Percentiles rank a stretch among this genome's conserved stretches.
Conservation (phyloP, 1,140 invertebrate genomes). For the Drosophila parabipectinata region DNA sequence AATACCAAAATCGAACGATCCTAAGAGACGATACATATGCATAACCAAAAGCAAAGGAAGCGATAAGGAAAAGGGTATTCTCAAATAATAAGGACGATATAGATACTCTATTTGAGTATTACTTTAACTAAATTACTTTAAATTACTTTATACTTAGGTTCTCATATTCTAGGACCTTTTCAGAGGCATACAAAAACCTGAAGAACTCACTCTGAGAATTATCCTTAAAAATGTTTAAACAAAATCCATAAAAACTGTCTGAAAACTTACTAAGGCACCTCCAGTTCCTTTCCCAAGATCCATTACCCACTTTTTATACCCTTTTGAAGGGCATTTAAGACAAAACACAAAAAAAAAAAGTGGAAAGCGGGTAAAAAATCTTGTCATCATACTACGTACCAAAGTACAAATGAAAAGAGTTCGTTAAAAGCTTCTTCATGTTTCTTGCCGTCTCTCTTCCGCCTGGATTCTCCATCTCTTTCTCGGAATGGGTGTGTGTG, state of each 20-base stretch:
- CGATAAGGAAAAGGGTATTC: constrained; percentile 27
- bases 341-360: neutral
- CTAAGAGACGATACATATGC: constrained; percentile 74
- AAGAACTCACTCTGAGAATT: constrained; percentile 2
- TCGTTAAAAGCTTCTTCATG: constrained; percentile 82
- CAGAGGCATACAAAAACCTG: too few relatives aligned
- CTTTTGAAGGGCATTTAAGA: constrained; percentile 25
- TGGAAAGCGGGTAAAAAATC: constrained; percentile 42
- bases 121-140: too few relatives aligned
- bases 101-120: constrained; percentile 11
- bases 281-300: constrained; percentile 37
- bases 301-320: constrained; percentile 35
- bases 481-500: constrained; percentile 9
- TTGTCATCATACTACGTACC: constrained; percentile 71
- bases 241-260: constrained; percentile 18
- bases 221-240: constrained; percentile 11
- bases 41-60: constrained; percentile 59
- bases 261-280: constrained; percentile 12
- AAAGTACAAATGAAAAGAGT: constrained; percentile 81
- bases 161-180: too few relatives aligned
- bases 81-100: too few relatives aligned
- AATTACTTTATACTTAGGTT: too few relatives aligned
- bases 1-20: constrained; percentile 66
- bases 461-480: constrained; percentile 4
- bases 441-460: constrained; percentile 53